A percentile compares a stretch with the other conserved stretches of the same genome.
Evolutionary conservation across 1,140 invertebrate species (phyloP).

Genomic region (Gonatopus flavifemur): DNA sequence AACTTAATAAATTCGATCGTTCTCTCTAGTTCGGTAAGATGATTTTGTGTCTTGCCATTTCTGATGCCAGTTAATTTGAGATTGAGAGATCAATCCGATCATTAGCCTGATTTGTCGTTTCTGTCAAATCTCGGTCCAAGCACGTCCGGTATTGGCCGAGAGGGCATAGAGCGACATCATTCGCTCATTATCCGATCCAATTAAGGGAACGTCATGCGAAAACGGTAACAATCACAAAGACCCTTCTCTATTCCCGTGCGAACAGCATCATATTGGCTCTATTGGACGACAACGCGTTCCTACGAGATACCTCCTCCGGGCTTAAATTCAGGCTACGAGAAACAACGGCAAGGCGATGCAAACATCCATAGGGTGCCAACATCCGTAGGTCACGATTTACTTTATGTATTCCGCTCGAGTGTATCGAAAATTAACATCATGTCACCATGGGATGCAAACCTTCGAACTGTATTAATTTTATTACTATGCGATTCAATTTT

Average conservation of each 20-base stretch:
- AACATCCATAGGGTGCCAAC: too few relatives aligned
- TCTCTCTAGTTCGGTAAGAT: slow-evolving; percentile 7
- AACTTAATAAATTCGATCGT: not conserved
- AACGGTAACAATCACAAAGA: slow-evolving; percentile 47
- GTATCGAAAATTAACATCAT: too few relatives aligned
- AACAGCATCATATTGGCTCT: too few relatives aligned
- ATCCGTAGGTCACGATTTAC: too few relatives aligned
- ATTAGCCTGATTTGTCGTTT: slow-evolving; percentile 49
- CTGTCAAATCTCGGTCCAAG: slow-evolving; percentile 52
- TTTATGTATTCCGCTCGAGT: too few relatives aligned
- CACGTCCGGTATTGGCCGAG: slow-evolving; percentile 47
- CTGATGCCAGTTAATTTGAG: not conserved
- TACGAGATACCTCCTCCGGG: slow-evolving; percentile 44
- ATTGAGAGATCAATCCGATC: not conserved
- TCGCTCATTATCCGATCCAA: slow-evolving; percentile 52
- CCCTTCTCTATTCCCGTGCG: slow-evolving; percentile 34
- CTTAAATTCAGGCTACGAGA: too few relatives aligned
- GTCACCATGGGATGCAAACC: too few relatives aligned
- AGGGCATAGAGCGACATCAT: slow-evolving; percentile 41
- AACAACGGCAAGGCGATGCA: too few relatives aligned
- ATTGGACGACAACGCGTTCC: slow-evolving; percentile 56
- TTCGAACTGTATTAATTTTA: too few relatives aligned
- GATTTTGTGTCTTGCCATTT: not conserved
- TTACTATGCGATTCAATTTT: too few relatives aligned
- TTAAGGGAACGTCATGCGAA: slow-evolving; percentile 44